Evolutionary conservation across 2,888 invertebrate genomes (phyloP), one percentile per base, ranked within the genome.

Genomic region (Eupithecia dodoneata): DNA sequence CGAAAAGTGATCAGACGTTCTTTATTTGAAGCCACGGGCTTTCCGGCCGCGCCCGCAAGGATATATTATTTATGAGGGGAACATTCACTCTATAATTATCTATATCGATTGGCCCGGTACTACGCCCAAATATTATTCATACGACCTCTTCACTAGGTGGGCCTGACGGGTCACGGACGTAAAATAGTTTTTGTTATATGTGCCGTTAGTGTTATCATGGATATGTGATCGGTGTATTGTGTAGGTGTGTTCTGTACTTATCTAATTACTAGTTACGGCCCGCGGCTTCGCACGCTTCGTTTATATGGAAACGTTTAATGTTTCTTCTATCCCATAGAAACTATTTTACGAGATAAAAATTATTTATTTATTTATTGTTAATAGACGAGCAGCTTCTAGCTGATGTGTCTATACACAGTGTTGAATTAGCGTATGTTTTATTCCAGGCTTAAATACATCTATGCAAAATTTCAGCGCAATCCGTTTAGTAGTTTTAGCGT

Each of bases 41-140:
- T 92, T 92, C 92, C 92, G 92, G 92, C 92, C 94, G 88, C 92
- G 92, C 94, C 94, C 90, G 87, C 90, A 88, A 88, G 90, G 90
- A 93, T 93, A 93, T 92, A 90, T 91, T 93, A 94, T 94, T 94
- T 93, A 94, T 93, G 93, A 93, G 92, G 94, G 94, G 92, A 92
- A 91, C 85, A 89, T 92, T 92, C 90, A 93, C 92, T 93, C 92
- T 93, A 94, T 95, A 95, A 95, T 95, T 95, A 83, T 81, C 78
- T 79, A 93, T 92, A 94, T 95, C 93, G 94, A 94, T 94, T 87
- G 87, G 87, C 79, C 88, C 86, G 87, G 87, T 90, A 91, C 90
- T 91, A 90, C 93, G 92, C 93, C 93, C 94, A 92, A 94, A 94
- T 93, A 92, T 92, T 94, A 93, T 93, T 93, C 93, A 92, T 91